phyloP scores from a whole-genome alignment of 2,888 invertebrate species.

The Megamerina dolium region DNA sequence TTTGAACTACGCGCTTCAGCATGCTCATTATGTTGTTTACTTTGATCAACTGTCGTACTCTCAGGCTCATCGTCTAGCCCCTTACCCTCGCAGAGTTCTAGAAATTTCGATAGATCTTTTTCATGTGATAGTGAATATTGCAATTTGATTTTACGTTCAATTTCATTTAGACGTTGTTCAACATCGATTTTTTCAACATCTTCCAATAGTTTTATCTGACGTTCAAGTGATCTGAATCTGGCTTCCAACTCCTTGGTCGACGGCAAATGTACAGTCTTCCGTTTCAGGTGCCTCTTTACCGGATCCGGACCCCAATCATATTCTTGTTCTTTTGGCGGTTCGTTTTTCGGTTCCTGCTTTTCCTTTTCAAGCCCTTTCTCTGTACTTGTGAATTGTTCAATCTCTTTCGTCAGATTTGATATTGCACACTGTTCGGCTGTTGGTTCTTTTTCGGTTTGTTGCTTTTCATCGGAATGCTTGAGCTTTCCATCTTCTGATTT shows the following conservation, averaged over 20 bases:
- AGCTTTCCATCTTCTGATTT: slow-evolving; percentile 30
- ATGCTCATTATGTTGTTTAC: not conserved
- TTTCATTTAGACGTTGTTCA: slow-evolving; percentile 36
- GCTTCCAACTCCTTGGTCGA: slow-evolving; percentile 43
- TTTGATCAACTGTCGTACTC: slow-evolving; percentile 1
- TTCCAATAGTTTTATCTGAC: slow-evolving; percentile 39
- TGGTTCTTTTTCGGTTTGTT: slow-evolving; percentile 16
- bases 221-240: slow-evolving; percentile 39
- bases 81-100: slow-evolving; percentile 40
- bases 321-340: slow-evolving; percentile 17
- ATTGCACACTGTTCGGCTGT: slow-evolving; percentile 31
- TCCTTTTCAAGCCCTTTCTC: slow-evolving; percentile 14
- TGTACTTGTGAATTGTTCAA: slow-evolving; percentile 29
- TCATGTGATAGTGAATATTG: slow-evolving; percentile 42
- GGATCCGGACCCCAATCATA: slow-evolving; percentile 42
- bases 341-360: not conserved
- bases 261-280: slow-evolving; percentile 38
- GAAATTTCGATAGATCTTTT: slow-evolving; percentile 36
- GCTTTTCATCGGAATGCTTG: slow-evolving; percentile 19
- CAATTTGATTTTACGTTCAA: slow-evolving; percentile 40
- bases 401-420: slow-evolving; percentile 34
- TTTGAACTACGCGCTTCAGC: not conserved
- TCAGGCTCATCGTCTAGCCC: slow-evolving; percentile 29
- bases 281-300: slow-evolving; percentile 37
- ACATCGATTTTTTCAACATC: slow-evolving; percentile 44